A percentile compares a stretch with the other conserved stretches of the same genome.
phyloP scores from a whole-genome alignment of 2,797 vertebrate species.

The Hozukius guyotensis region DNA sequence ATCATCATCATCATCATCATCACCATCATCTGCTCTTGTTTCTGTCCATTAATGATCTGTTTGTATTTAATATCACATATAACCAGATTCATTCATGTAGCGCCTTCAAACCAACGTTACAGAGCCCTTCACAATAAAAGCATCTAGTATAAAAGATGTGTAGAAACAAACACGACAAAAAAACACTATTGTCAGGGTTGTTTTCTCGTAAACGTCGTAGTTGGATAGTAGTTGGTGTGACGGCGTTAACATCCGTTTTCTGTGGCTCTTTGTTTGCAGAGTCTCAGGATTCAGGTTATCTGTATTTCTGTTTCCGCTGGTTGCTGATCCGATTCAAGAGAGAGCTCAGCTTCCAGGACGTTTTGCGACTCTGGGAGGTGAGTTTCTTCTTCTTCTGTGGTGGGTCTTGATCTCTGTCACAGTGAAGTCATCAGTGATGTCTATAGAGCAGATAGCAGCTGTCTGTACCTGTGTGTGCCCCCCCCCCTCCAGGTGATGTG shows the following conservation, averaged over 20 bases:
- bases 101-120: background rate
- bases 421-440: too few species aligned
- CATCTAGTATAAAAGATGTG: background rate
- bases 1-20: too few species aligned
- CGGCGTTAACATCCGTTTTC: background rate
- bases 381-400: conserved; percentile 42
- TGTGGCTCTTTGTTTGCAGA: conserved; percentile 78
- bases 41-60: too few species aligned
- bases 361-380: conserved; percentile 97
- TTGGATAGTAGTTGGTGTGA: too few species aligned
- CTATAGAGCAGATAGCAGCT: too few species aligned
- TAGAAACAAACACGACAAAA: too few species aligned
- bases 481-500: conserved; percentile 91
- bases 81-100: too few species aligned
- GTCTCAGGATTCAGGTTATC: conserved; percentile 96
- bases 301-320: conserved; percentile 99
- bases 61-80: too few species aligned
- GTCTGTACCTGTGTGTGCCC: background rate
- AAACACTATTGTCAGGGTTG: too few species aligned
- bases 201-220: too few species aligned
- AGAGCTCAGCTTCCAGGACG: conserved; percentile 94
- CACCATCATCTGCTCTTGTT: too few species aligned
- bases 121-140: background rate
- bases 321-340: conserved; percentile 96
- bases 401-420: background rate